Evolutionary conservation across 2,113 vertebrate genomes (phyloP), one percentile per base, ranked within the genome.

Genomic region (Polyodon spathula): DNA sequence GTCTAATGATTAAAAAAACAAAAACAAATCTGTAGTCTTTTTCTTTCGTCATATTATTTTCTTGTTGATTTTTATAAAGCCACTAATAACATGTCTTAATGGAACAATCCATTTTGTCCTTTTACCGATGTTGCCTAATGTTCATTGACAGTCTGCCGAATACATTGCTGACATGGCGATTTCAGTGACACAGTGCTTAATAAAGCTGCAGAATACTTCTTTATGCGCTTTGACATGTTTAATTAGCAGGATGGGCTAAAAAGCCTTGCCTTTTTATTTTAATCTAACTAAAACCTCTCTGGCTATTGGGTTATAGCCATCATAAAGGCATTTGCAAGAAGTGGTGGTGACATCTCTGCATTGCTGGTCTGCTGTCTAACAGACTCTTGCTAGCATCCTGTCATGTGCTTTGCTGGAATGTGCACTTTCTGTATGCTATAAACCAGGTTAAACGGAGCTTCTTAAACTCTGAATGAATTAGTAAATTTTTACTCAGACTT

Each of bases 191-290:
- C 85, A 83, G 73, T 83, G 71, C 80, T 81, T 61, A 73, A 76
- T 78, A 88, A 88, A 90, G 78, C 85, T 81, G 85, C 86, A 79
- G 85, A 81, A 79, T 83, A 81, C 87, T 89, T 87, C 86, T 93
- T 94, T 92, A 90, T 86, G 82, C 81, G 88, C 87, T 86, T 84
- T 93, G 93, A 94, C 90, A 91, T 89, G 92, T 93, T 87, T 96
- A 92, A 97, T 97, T 95, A 95, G 83, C 73, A 78, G 88, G 93
- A 90, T 92, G 91, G 89, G 83, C 86, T 90, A 88, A 88, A 89
- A 84, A 90, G 83, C 84, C 86, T 83, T 81, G 85, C 76, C 68
- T 84, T 83, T 79, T 76, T 86, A 78, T 86, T 92, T 91, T 91
- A 92, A 90, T 92, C 87, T 87, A 84, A 76, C 86, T 88, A 84